Evolutionary conservation across 23 tunicate species (phyloP), one percentile per base, ranked within the genome.

Genomic region (Halocynthia aurantium): DNA sequence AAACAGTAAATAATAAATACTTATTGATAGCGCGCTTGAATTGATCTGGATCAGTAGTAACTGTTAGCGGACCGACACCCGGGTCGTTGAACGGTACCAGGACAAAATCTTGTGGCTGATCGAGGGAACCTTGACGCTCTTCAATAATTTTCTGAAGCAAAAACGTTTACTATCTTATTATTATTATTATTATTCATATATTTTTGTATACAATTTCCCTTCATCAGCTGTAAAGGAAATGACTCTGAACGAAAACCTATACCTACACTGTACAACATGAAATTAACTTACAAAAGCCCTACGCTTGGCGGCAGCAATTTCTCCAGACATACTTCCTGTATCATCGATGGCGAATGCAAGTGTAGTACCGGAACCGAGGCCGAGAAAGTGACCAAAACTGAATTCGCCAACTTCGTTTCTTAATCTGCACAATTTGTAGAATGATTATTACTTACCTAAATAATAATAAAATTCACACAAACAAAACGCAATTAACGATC

Each of bases 331-430:
- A 44, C 90, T 85, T 7, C 90, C 90, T 6, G 90, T 85, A 61
- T 85, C 84, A 75, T 85, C 90, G 20, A 85, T 85, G 8, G 80
- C 90, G 55, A 85, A 85, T 10, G 90, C 90, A 18, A 85, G 67
- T 10, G 90, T 85, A 6, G 90, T 85, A 7, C 90, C 90, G 8
- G 80, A 63, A 22, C 81, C 82, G 50, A 85, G 61, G 10, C 72
- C 81, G 57, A 85, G 50, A 17, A 85, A 75, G 22, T 31, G 56
- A 7, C 90, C 84, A 21, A 70, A 85, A 12, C 54, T 64, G 52
- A 73, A 74, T 19, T 85, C 90, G 31, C 90, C 90, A 61, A 85
- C 44, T 62, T 80, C 70, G 73, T 85, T 74, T 56, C 90, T 84
- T 6, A 85, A 40, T 53, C 90, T 84, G 76, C 11, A 31, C 44